Conservation (phyloP, 2,888 invertebrate species). For the Antitype chi region DNA sequence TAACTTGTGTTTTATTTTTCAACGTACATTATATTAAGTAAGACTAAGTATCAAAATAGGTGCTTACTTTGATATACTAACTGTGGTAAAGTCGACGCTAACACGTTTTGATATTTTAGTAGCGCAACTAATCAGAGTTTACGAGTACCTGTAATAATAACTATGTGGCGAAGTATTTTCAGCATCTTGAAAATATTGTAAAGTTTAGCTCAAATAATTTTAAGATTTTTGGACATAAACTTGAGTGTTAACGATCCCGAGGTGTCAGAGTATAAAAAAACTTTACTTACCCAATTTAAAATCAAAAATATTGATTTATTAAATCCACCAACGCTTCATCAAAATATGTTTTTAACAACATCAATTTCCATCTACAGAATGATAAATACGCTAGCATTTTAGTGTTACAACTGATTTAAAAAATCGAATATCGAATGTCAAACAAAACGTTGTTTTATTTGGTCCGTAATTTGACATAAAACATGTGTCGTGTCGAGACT, state of each 20-base stretch:
- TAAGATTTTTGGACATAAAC: neutral
- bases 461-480: slow-evolving; percentile 68
- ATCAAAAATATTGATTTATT: neutral
- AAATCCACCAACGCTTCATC: neutral
- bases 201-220: neutral
- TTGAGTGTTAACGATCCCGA: too few species aligned
- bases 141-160: slow-evolving; percentile 55
- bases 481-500: slow-evolving; percentile 67
- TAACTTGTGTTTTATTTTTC: neutral
- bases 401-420: slow-evolving; percentile 34
- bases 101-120: slow-evolving; percentile 55
- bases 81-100: slow-evolving; percentile 33
- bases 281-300: neutral
- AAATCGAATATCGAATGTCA: slow-evolving; percentile 45
- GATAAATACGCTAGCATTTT: slow-evolving; percentile 16
- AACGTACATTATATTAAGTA: slow-evolving; percentile 7
- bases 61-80: slow-evolving; percentile 47
- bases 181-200: slow-evolving; percentile 25
- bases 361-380: neutral
- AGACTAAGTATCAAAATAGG: slow-evolving; percentile 33
- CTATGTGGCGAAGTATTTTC: slow-evolving; percentile 47
- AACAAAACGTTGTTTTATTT: slow-evolving; percentile 60
- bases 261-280: too few species aligned
- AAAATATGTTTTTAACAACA: neutral
- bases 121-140: slow-evolving; percentile 56